These are phyloP conservation scores for Drosophila parthenogenetica DNA, from an alignment of 2,888 invertebrate species.

Conservation along the genomic window DNA sequence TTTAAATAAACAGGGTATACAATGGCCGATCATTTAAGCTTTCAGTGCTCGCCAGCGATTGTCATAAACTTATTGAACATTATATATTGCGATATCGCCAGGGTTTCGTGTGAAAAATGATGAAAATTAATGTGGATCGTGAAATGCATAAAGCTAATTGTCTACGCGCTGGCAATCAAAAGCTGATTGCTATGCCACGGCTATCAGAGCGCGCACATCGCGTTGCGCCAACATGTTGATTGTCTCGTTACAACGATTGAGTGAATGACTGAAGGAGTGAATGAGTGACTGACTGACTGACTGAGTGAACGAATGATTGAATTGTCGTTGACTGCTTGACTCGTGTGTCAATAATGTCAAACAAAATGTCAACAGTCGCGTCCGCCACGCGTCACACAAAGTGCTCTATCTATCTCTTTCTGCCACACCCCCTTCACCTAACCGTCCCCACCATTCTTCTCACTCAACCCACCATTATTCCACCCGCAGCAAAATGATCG, in stretches of 20 bases:
- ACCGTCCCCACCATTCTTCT: background rate
- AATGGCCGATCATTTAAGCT: background rate
- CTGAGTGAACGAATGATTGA: conserved; percentile 36
- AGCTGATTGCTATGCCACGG: conserved; percentile 34
- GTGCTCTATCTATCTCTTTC: conserved; percentile 28
- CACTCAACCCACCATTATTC: background rate
- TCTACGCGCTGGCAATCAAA: conserved; percentile 28
- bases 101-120: conserved; percentile 40
- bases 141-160: conserved; percentile 50
- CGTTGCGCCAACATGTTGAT: conserved; percentile 35
- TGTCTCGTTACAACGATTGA: conserved; percentile 27
- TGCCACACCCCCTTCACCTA: background rate
- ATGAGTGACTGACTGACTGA: conserved; percentile 26
- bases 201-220: conserved; percentile 28
- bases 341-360: conserved; percentile 79
- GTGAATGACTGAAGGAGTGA: background rate
- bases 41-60: background rate
- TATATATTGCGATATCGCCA: conserved; percentile 57
- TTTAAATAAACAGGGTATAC: conserved; percentile 4
- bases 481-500: conserved; percentile 48
- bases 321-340: conserved; percentile 55
- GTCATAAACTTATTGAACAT: conserved; percentile 68
- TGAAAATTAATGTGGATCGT: conserved; percentile 34
- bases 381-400: conserved; percentile 70
- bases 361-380: conserved; percentile 73